phyloP scores from a whole-genome alignment of 2,888 invertebrate species.

The Oxycera nigricornis region DNA sequence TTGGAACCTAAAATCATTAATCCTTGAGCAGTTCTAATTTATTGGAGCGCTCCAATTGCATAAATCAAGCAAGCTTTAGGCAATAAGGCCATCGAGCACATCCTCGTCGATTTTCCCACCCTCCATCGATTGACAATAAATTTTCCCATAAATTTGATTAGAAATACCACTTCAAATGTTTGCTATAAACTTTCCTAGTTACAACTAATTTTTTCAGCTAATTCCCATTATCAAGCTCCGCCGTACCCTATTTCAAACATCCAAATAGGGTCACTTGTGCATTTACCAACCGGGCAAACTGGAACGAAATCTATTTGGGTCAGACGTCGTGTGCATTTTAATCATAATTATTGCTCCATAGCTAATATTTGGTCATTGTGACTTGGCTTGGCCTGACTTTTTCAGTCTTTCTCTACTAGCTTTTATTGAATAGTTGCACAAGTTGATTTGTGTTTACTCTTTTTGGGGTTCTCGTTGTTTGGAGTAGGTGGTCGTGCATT shows the following conservation, averaged over 20 bases:
- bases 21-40: too few species aligned
- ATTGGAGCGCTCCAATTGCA: too few species aligned
- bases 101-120: neutral
- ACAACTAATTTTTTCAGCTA: neutral
- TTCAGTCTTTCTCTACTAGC: neutral
- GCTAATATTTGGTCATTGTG: slow-evolving; percentile 18
- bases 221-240: neutral
- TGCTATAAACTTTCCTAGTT: neutral
- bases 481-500: neutral
- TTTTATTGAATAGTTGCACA: neutral
- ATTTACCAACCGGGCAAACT: neutral
- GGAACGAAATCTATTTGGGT: slow-evolving; percentile 9
- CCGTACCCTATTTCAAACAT: neutral
- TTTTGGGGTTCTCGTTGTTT: neutral
- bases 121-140: neutral
- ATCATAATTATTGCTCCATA: slow-evolving; percentile 12
- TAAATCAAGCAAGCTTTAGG: too few species aligned
- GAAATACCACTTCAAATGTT: neutral
- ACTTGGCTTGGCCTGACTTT: neutral
- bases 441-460: neutral
- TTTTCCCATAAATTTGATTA: neutral
- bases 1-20: too few species aligned
- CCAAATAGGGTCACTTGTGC: neutral
- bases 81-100: too few species aligned
- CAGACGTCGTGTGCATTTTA: slow-evolving; percentile 14